These are phyloP conservation scores for Odontocolon sp. DNA, from an alignment of 2,888 invertebrate species.

Conservation along the genomic window DNA sequence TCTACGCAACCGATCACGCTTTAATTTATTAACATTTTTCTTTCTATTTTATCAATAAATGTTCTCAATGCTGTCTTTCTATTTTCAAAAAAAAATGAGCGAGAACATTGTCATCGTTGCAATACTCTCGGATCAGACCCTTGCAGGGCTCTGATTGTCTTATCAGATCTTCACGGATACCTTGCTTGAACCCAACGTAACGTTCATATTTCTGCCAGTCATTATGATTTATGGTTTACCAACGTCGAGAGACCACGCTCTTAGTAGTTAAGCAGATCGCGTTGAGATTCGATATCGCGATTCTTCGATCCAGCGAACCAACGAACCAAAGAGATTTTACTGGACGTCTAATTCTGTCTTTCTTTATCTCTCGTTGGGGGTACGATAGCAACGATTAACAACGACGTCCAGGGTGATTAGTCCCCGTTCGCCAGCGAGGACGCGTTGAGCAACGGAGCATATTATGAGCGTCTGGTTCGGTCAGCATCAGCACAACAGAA, in stretches of 20 bases:
- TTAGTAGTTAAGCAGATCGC: neutral
- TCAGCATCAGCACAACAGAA: neutral
- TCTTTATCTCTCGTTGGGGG: constrained; percentile 19
- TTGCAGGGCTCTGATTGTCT: no score
- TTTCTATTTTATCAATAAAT: no score
- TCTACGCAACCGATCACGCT: neutral
- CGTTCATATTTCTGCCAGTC: no score
- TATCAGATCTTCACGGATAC: no score
- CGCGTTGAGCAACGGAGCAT: constrained; percentile 60
- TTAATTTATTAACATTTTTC: no score
- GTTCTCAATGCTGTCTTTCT: no score
- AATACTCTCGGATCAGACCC: no score
- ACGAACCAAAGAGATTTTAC: neutral
- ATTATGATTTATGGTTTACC: no score
- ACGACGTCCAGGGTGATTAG: constrained; percentile 66
- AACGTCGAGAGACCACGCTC: neutral
- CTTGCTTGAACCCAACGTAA: no score
- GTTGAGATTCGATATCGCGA: neutral
- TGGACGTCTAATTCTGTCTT: neutral
- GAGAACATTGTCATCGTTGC: no score
- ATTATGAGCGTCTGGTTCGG: constrained; percentile 26
- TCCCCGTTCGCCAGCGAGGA: constrained; percentile 62
- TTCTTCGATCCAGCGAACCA: neutral
- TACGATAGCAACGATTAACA: constrained; percentile 62
- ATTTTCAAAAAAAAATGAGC: no score